phyloP scores from a whole-genome alignment of 2,113 vertebrate species.

The Petrocephalus zakoni region DNA sequence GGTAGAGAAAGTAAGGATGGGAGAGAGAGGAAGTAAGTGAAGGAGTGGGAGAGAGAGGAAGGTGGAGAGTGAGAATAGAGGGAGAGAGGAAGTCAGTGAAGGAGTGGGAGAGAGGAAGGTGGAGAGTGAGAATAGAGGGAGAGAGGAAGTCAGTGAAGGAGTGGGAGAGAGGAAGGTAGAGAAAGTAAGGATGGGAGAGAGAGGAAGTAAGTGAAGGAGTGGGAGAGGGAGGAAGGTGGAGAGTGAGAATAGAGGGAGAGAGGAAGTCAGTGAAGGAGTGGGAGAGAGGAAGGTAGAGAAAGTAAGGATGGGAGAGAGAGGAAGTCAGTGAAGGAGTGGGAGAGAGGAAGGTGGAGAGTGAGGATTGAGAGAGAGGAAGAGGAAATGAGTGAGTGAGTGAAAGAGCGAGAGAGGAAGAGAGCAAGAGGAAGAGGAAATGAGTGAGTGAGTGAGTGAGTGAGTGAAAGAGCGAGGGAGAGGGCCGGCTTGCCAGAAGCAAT shows the following conservation, averaged over 20 bases:
- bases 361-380: background rate
- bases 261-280: too few relatives aligned
- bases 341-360: background rate
- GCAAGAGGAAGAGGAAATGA: background rate
- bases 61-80: background rate
- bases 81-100: background rate
- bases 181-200: background rate
- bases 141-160: background rate
- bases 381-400: conserved; percentile 20
- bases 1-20: background rate
- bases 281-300: background rate
- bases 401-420: conserved; percentile 24
- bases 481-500: conserved; percentile 51
- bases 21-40: background rate
- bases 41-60: background rate
- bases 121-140: background rate
- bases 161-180: background rate
- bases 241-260: too few relatives aligned
- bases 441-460: conserved; percentile 21
- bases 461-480: conserved; percentile 34
- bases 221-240: background rate
- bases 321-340: background rate
- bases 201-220: background rate
- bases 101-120: background rate
- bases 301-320: background rate